phyloP scores from a whole-genome alignment of 2,888 invertebrate genomes.

The Trimorus sp. region DNA sequence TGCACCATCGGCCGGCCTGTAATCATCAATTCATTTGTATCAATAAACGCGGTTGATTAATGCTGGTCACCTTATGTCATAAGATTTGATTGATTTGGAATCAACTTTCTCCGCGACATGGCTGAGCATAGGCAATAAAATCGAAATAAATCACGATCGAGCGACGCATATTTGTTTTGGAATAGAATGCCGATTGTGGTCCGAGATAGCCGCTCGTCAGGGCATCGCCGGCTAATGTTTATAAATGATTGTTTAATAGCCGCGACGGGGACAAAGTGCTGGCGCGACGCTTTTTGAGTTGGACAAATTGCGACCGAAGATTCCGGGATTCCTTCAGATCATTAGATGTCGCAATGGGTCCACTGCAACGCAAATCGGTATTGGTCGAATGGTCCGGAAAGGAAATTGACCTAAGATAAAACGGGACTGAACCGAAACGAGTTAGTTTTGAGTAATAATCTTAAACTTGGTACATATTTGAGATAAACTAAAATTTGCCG shows the following conservation, averaged over 20 bases:
- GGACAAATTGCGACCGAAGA: slow-evolving; percentile 16
- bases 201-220: slow-evolving; percentile 3
- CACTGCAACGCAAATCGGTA: too few relatives aligned
- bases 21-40: slow-evolving; percentile 62
- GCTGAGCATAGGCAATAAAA: slow-evolving; percentile 46
- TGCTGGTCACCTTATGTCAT: too few relatives aligned
- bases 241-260: slow-evolving; percentile 39
- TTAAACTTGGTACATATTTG: too few relatives aligned
- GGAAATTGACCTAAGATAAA: too few relatives aligned
- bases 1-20: slow-evolving; percentile 87
- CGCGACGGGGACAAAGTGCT: slow-evolving; percentile 18
- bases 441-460: too few relatives aligned
- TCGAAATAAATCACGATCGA: slow-evolving; percentile 50
- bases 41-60: neutral
- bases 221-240: slow-evolving; percentile 26
- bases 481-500: too few relatives aligned
- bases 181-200: slow-evolving; percentile 30
- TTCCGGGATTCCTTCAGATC: too few relatives aligned
- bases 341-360: too few relatives aligned
- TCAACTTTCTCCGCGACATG: too few relatives aligned
- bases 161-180: slow-evolving; percentile 35
- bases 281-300: slow-evolving; percentile 10
- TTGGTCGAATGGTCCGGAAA: slow-evolving; percentile 4
- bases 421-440: too few relatives aligned
- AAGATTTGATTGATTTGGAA: too few relatives aligned